These are phyloP conservation scores for Megaceryle maxima DNA, from an alignment of 2,113 vertebrate genomes.

Conservation along the genomic window DNA sequence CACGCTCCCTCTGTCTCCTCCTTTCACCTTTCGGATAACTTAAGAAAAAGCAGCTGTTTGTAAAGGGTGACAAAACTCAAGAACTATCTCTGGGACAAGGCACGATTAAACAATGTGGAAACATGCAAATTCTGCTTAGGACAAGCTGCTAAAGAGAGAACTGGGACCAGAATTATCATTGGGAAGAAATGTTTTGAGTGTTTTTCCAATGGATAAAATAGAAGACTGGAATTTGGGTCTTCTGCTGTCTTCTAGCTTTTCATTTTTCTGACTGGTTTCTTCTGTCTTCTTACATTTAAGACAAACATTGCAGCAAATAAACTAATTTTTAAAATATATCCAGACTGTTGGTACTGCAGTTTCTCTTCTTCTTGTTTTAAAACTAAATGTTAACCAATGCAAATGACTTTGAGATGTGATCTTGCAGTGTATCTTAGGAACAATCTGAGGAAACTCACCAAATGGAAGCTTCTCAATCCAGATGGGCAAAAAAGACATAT, in stretches of 20 bases:
- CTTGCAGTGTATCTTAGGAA: neutral
- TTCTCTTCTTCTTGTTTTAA: neutral
- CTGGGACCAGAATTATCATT: neutral
- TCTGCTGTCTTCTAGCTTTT: neutral
- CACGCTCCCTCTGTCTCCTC: conserved; percentile 9
- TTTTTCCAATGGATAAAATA: neutral
- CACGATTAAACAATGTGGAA: neutral
- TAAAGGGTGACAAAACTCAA: conserved; percentile 15
- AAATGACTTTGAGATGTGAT: neutral
- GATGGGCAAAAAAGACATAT: neutral
- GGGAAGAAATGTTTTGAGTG: rapidly evolving
- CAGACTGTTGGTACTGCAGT: neutral
- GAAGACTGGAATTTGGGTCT: neutral
- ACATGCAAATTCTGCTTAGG: neutral
- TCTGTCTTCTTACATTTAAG: neutral
- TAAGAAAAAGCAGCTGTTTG: conserved; percentile 40
- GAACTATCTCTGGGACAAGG: neutral
- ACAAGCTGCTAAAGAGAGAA: neutral
- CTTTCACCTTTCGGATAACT: conserved; percentile 23
- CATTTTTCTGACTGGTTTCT: neutral
- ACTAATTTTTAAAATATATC: neutral
- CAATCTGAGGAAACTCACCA: neutral
- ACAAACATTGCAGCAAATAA: neutral
- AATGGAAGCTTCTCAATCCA: neutral
- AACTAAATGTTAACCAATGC: neutral